phyloP scores from a whole-genome alignment of 2,888 invertebrate species.

The Ctena decussata region DNA sequence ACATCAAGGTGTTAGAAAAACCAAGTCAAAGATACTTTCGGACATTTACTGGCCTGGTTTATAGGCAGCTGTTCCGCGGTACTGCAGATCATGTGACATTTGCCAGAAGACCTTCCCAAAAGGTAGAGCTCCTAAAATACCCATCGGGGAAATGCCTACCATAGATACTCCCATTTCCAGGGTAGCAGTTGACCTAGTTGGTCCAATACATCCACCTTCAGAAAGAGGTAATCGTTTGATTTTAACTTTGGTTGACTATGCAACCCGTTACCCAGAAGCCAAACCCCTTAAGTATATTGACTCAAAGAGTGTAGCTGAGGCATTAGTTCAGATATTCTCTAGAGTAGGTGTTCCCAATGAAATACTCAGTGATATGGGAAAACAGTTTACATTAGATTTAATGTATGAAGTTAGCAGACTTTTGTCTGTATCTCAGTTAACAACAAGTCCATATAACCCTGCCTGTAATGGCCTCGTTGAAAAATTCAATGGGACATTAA shows the following conservation, averaged over 20 bases:
- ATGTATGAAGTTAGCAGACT: slow-evolving; percentile 50
- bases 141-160: slow-evolving; percentile 27
- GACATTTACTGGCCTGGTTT: slow-evolving; percentile 44
- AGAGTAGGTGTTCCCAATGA: slow-evolving; percentile 58
- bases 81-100: slow-evolving; percentile 21
- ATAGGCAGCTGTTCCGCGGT: slow-evolving; percentile 19
- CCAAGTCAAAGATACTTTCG: slow-evolving; percentile 7
- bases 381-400: slow-evolving; percentile 53
- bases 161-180: slow-evolving; percentile 48
- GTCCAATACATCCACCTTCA: slow-evolving; percentile 45
- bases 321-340: slow-evolving; percentile 51
- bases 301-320: slow-evolving; percentile 59
- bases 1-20: slow-evolving; percentile 44
- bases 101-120: slow-evolving; percentile 21
- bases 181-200: slow-evolving; percentile 54
- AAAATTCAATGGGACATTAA: not conserved
- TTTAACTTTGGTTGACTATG: slow-evolving; percentile 58
- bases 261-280: slow-evolving; percentile 64
- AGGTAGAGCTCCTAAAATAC: slow-evolving; percentile 4
- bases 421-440: slow-evolving; percentile 37
- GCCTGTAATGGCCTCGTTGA: slow-evolving; percentile 57
- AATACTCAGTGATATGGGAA: slow-evolving; percentile 63
- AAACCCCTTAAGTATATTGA: slow-evolving; percentile 49
- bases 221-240: slow-evolving; percentile 59
- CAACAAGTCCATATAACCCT: slow-evolving; percentile 56